Base-by-base conservation (phyloP, 2,888 invertebrate genomes). In the Agrotis ipsilon region DNA sequence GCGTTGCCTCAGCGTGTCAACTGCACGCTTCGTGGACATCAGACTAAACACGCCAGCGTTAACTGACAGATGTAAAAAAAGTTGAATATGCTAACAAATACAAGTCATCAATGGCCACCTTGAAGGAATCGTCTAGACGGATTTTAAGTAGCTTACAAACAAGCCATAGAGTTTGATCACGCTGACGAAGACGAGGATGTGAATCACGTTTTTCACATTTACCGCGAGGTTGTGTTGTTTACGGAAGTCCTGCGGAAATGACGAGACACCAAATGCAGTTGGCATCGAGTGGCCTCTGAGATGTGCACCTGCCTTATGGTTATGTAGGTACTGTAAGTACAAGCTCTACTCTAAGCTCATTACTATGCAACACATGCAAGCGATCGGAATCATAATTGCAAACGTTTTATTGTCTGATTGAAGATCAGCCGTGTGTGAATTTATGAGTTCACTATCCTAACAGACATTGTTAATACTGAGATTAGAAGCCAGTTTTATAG, bases 211-310 rank as follows among this genome's bases (percentile, higher is more conserved):
- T 86, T 86, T 81, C 70, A 77, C 62, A 81, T 78, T 82, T 73
- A 72, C 52, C 51, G 60, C 70, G 72, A 85, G 77, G 78, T 81
- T 85, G 48, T 55, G 70, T 54, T 85, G 91, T 92, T 91, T 92
- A 91, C 91, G 92, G 92, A 92, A 92, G 88, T 82, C 43, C 54
- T 59, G 72, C 85, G 90, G 89, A 90, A 87, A 84, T 88, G 84
- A 84, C 82, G 81, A 62, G 51, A 39, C 63, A 74, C 85, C 84
- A 75, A 87, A 88, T 87, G 87, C 86, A 87, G 83, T 78, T 68
- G 63, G 65, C 71, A 60, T 70, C 61, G 46, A 73, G 57, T 78
- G 77, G 77, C 86, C 82, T 85, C 51, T 72, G 32, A 63, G 49
- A 60, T 64, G 58, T 80, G 73, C 81, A 84, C 81, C 81, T 83